Conservation (phyloP, 2,113 vertebrate species). For the Plecturocebus donacophilus region DNA sequence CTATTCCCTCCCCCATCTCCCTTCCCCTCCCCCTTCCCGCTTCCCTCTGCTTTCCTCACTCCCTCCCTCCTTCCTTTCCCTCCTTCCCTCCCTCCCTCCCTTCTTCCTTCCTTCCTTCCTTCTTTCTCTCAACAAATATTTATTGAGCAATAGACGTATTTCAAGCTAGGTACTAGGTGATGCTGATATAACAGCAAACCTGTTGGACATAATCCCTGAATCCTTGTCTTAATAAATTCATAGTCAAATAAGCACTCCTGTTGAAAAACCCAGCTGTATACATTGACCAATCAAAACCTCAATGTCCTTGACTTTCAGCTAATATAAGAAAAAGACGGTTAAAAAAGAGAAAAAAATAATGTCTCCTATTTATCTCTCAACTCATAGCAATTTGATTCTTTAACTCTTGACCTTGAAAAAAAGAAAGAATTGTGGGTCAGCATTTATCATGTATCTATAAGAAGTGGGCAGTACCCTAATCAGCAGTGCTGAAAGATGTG, state of each 20-base stretch:
- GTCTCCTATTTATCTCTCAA: not conserved
- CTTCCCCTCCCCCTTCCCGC: too few species aligned
- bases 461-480: not conserved
- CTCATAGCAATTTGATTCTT: not conserved
- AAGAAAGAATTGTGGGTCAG: not conserved
- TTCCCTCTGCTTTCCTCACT: too few species aligned
- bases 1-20: rapidly evolving
- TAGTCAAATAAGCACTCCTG: not conserved
- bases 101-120: too few species aligned
- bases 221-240: not conserved
- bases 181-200: not conserved
- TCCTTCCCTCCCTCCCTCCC: rapidly evolving
- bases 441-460: not conserved
- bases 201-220: not conserved
- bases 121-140: not conserved
- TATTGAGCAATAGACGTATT: not conserved
- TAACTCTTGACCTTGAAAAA: not conserved
- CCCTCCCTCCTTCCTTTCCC: rapidly evolving
- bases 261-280: not conserved
- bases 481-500: not conserved
- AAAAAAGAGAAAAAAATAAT: not conserved
- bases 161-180: not conserved
- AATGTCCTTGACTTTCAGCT: not conserved
- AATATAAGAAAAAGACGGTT: not conserved
- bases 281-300: not conserved